A percentile compares a stretch with the other conserved stretches of the same genome.
Conservation (phyloP, 2,113 vertebrate genomes). For the Channa argus region DNA sequence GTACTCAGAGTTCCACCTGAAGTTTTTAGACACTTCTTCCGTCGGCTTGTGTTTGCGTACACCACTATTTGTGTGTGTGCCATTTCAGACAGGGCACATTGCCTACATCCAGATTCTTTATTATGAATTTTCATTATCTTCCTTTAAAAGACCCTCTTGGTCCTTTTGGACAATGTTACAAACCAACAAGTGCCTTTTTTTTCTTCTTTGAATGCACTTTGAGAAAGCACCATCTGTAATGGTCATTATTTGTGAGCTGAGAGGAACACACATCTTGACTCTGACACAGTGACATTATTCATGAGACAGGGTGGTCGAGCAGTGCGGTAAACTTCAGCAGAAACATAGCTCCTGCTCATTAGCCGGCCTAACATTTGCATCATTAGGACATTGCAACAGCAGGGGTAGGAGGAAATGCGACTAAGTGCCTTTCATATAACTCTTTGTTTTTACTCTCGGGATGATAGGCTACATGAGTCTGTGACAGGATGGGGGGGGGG, state of each 20-base stretch:
- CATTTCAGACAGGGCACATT: conserved; percentile 11
- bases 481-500: conserved; percentile 59
- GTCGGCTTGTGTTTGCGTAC: neutral
- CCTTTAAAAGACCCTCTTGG: conserved; percentile 15
- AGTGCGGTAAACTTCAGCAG: conserved; percentile 57
- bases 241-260: conserved; percentile 62
- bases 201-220: conserved; percentile 33
- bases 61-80: neutral
- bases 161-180: conserved; percentile 16
- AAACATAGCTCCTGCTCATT: conserved; percentile 74
- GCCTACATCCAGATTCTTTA: conserved; percentile 57
- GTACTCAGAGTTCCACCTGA: conserved; percentile 41
- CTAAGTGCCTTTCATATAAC: conserved; percentile 68
- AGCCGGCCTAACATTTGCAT: conserved; percentile 78
- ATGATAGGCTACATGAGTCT: conserved; percentile 70
- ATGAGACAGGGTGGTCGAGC: conserved; percentile 70
- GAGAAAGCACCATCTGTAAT: conserved; percentile 79
- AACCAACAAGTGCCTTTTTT: conserved; percentile 43
- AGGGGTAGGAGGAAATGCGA: conserved; percentile 61
- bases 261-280: conserved; percentile 67
- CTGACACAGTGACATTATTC: conserved; percentile 72
- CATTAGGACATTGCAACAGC: conserved; percentile 72
- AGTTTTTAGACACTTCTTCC: conserved; percentile 52
- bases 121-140: conserved; percentile 56
- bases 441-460: conserved; percentile 64